Evolutionary conservation across 2,888 invertebrate species (phyloP).

Genomic region (Epinotia ramella): DNA sequence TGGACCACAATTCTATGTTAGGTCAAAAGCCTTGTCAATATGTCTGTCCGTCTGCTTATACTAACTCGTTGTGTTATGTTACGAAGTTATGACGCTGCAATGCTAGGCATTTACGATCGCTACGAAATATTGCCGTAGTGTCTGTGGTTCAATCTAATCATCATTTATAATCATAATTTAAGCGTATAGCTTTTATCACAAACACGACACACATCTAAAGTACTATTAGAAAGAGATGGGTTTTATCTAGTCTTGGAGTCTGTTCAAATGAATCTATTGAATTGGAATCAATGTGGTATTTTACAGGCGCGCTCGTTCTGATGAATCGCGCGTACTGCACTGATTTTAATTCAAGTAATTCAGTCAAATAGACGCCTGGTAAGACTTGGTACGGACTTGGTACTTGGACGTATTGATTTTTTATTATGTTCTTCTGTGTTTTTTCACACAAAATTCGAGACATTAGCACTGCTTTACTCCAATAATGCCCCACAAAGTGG

Average conservation of each 20-base stretch:
- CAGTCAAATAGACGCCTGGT: too few species aligned
- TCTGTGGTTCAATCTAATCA: neutral
- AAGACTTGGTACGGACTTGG: too few species aligned
- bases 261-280: neutral
- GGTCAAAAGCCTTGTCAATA: constrained; percentile 69
- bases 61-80: constrained; percentile 30
- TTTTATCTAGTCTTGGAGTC: neutral
- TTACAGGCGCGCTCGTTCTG: too few species aligned
- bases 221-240: neutral
- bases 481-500: too few species aligned
- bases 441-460: too few species aligned
- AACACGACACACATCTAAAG: neutral
- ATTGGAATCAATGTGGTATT: too few species aligned
- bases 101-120: constrained; percentile 6
- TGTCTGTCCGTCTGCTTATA: constrained; percentile 57
- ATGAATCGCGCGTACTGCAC: too few species aligned
- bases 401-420: too few species aligned
- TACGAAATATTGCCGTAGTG: neutral
- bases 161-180: constrained; percentile 10
- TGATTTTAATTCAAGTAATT: too few species aligned
- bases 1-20: constrained; percentile 50
- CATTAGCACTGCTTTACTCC: too few species aligned
- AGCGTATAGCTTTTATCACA: neutral
- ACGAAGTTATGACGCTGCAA: constrained; percentile 21
- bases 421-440: too few species aligned